A percentile compares a stretch with the other conserved stretches of the same genome.
Conservation (phyloP, 2,888 invertebrate genomes). For the Caenorhabditis doughertyi region DNA sequence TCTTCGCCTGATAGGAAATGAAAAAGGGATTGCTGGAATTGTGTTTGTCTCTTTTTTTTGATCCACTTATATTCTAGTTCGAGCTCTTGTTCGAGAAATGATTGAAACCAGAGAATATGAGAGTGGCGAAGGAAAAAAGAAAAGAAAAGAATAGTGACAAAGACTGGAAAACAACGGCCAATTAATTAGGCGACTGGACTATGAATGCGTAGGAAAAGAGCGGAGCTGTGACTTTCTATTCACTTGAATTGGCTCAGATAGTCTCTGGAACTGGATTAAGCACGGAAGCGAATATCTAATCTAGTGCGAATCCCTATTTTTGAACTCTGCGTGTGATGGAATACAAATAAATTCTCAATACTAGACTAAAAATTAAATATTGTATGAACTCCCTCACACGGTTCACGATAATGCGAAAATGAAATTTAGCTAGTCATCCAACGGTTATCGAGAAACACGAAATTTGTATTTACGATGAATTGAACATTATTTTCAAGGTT, state of each 20-base stretch:
- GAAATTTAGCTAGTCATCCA: too few relatives aligned
- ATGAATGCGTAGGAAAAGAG: conserved; percentile 8
- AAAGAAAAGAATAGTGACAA: conserved; percentile 3
- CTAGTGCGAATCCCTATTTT: conserved; percentile 11
- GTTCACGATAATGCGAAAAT: too few relatives aligned
- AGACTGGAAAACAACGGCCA: conserved; percentile 13
- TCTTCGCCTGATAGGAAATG: conserved; percentile 6
- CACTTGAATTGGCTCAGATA: conserved; percentile 10
- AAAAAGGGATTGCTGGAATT: background rate
- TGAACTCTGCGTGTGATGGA: too few relatives aligned
- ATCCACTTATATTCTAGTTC: background rate
- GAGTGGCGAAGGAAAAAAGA: background rate
- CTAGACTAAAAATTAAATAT: too few relatives aligned
- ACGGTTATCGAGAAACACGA: too few relatives aligned
- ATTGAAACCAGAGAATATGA: background rate
- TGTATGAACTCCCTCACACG: too few relatives aligned
- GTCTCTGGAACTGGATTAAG: conserved; percentile 23
- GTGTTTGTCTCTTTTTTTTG: background rate
- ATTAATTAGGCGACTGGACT: conserved; percentile 37
- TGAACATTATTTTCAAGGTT: too few relatives aligned
- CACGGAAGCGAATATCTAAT: conserved; percentile 24
- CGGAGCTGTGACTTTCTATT: conserved; percentile 10
- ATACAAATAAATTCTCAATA: too few relatives aligned
- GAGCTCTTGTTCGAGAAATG: background rate
- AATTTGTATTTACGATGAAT: too few relatives aligned